A percentile compares a stretch with the other conserved stretches of the same genome.
phyloP scores from a whole-genome alignment of 2,888 invertebrate genomes.

The Lasiommata megera region DNA sequence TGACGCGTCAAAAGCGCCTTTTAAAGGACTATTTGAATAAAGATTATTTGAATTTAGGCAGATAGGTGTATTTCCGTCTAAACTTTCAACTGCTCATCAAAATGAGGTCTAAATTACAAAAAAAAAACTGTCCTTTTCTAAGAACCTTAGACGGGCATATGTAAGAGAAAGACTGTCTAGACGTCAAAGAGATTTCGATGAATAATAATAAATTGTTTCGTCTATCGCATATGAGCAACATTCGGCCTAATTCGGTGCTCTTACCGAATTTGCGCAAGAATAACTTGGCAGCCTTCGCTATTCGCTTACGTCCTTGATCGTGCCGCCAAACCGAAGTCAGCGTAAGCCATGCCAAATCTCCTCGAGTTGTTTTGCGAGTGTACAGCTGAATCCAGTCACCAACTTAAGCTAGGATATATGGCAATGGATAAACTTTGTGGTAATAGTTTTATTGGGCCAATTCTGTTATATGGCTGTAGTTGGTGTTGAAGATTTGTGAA shows the following conservation, averaged over 20 bases:
- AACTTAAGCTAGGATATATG: slow-evolving; percentile 35
- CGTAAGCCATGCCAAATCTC: slow-evolving; percentile 66
- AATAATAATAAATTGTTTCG: slow-evolving; percentile 19
- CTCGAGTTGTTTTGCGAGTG: slow-evolving; percentile 56
- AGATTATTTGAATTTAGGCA: too few species aligned
- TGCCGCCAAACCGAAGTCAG: slow-evolving; percentile 57
- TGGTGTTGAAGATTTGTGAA: slow-evolving; percentile 15
- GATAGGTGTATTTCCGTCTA: too few species aligned
- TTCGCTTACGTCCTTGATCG: slow-evolving; percentile 44
- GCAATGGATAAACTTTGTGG: slow-evolving; percentile 35
- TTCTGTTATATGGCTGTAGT: slow-evolving; percentile 18
- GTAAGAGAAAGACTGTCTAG: neutral
- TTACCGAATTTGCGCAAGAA: slow-evolving; percentile 37
- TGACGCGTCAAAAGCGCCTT: too few species aligned
- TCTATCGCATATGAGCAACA: slow-evolving; percentile 24
- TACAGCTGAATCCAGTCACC: slow-evolving; percentile 34
- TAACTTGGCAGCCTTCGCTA: slow-evolving; percentile 55
- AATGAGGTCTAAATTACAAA: too few species aligned
- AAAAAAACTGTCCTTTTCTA: too few species aligned
- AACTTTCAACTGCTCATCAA: too few species aligned
- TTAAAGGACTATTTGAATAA: too few species aligned
- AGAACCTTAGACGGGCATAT: too few species aligned
- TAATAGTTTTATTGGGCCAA: slow-evolving; percentile 33
- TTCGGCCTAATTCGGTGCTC: slow-evolving; percentile 30
- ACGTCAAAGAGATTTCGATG: neutral